A percentile compares a stretch with the other conserved stretches of the same genome.
Evolutionary conservation across 2,113 vertebrate genomes (phyloP).

Genomic region (Oreochromis niloticus): DNA sequence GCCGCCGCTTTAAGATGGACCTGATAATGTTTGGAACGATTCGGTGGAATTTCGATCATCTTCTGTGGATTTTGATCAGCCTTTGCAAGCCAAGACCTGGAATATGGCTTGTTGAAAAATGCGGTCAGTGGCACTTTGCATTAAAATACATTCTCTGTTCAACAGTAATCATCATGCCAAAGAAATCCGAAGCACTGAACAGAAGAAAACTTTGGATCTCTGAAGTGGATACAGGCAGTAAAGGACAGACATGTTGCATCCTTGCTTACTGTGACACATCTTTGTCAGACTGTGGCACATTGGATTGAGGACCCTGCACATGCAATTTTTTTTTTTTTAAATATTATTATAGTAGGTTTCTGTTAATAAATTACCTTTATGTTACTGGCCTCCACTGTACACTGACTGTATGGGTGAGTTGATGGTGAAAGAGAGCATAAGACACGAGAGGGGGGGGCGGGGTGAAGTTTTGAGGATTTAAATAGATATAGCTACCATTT

Average conservation of each 20-base stretch:
- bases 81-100: neutral
- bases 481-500: neutral
- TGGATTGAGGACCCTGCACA: neutral
- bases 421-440: neutral
- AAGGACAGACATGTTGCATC: neutral
- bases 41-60: neutral
- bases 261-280: neutral
- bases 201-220: neutral
- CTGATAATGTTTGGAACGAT: neutral
- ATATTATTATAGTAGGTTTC: neutral
- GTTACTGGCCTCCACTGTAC: neutral
- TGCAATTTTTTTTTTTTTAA: neutral
- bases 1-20: slow-evolving; percentile 47
- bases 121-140: neutral
- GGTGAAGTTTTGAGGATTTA: neutral
- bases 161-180: neutral
- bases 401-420: neutral
- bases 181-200: neutral
- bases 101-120: neutral
- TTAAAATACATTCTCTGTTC: neutral
- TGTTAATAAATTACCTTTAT: neutral
- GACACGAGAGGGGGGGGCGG: neutral
- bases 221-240: neutral
- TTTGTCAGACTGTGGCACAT: neutral
- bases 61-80: neutral